A percentile compares a stretch with the other conserved stretches of the same genome.
Evolutionary conservation across 1,140 invertebrate species (phyloP).

Genomic region (Leptopilina boulardi): DNA sequence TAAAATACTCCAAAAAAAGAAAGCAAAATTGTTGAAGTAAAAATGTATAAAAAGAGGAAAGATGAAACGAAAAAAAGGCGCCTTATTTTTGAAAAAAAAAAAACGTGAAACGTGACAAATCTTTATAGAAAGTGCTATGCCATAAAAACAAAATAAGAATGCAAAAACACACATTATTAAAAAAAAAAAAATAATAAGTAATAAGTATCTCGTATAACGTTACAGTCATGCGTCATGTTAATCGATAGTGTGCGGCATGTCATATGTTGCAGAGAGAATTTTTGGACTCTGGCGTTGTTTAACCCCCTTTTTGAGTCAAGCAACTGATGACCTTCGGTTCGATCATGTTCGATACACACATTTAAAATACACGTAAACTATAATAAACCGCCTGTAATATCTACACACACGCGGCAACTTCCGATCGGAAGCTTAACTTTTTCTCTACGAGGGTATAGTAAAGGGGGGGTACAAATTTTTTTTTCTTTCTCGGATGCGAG

Average conservation of each 20-base stretch:
- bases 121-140: constrained; percentile 8
- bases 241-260: constrained; percentile 51
- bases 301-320: background rate
- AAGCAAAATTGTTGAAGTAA: constrained; percentile 42
- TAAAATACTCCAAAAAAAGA: background rate
- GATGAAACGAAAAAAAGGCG: constrained; percentile 30
- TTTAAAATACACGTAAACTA: constrained; percentile 46
- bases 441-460: constrained; percentile 9
- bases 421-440: background rate
- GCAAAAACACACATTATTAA: background rate
- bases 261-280: constrained; percentile 49
- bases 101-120: background rate
- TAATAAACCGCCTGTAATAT: constrained; percentile 37
- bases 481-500: constrained; percentile 19
- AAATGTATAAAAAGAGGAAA: background rate
- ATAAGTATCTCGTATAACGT: constrained; percentile 38
- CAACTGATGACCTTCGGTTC: constrained; percentile 6
- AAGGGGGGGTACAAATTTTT: constrained; percentile 38
- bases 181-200: constrained; percentile 26
- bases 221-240: constrained; percentile 49
- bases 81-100: constrained; percentile 24
- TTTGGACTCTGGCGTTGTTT: constrained; percentile 32
- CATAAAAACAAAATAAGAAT: background rate
- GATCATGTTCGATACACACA: constrained; percentile 54
- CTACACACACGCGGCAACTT: constrained; percentile 34